Conservation (phyloP, 2,797 vertebrate species). For the Microhierax caerulescens region DNA sequence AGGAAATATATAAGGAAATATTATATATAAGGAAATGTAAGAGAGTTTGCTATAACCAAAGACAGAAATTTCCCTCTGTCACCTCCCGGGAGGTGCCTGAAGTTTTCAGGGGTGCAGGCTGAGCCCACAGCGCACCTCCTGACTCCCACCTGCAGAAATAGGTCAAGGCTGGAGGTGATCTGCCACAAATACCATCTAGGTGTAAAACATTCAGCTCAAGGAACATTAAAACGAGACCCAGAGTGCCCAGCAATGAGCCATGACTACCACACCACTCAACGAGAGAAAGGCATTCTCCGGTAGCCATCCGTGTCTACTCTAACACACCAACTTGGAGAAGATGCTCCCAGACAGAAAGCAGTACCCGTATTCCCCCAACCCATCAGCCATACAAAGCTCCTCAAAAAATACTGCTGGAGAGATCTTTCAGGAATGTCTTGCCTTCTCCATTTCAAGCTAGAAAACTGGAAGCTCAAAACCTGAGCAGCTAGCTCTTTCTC, state of each 20-base stretch:
- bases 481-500: not conserved
- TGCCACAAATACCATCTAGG: not conserved
- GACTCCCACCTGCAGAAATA: not conserved
- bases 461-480: not conserved
- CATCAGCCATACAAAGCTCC: not conserved
- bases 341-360: not conserved
- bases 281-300: fast-evolving
- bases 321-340: not conserved
- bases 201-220: not conserved
- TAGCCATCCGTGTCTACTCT: not conserved
- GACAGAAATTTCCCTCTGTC: not conserved
- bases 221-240: not conserved
- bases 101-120: not conserved
- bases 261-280: not conserved
- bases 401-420: not conserved
- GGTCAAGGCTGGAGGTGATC: not conserved
- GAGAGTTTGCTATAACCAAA: not conserved
- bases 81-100: not conserved
- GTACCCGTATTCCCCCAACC: not conserved
- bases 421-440: not conserved
- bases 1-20: not conserved
- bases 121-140: not conserved
- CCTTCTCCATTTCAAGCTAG: not conserved
- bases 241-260: not conserved
- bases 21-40: not conserved